Base-by-base conservation (phyloP, 2,797 vertebrate species). In the Poeciliopsis infans region DNA sequence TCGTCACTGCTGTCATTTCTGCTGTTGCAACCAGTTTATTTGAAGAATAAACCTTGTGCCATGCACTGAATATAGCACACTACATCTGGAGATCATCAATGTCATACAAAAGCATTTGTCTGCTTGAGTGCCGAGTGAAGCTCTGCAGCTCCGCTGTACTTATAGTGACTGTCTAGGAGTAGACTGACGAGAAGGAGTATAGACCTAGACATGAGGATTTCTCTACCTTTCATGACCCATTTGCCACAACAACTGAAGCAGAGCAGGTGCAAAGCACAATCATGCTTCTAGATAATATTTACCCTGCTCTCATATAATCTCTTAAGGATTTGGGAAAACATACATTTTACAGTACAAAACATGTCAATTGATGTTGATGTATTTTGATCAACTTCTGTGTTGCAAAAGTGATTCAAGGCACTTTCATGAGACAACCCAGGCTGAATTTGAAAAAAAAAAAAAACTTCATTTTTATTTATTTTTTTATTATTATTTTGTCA, bases 191-290 rank as follows among this genome's bases (percentile, higher is more conserved):
- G 59, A 25, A n/a, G 36, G 61, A 57, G 85, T 59, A 25, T 41
- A 73, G 51, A 61, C 18, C 36, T 28, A 53, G 57, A 79, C 75
- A 68, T 39, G 16, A 81, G 78, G 75, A 41, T 81, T 82, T 80
- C 68, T 80, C 75, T 68, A 79, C 66, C 20, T 66, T 53, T 78
- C 53, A n/a, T 87, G 79, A 82, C 83, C 39, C 45, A 80, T 87
- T 84, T 86, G 68, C 66, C 59, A 23, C 25, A 85, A 83, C 79
- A 87, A 61, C 82, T 77, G 72, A 41, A 79, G 66, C 13, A 2
- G 83, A 83, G 77, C 49, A 78, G 69, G 72, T 74, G 25, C 12
- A 45, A 45, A 45, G 23, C 41, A 36, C 25, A 8, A n/a, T 12
- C 5, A 45, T 70, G 5, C n/a, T 25, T 18, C 12, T 71, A 46